Conservation (phyloP, 2,888 invertebrate species). For the Argyresthia goedartella region DNA sequence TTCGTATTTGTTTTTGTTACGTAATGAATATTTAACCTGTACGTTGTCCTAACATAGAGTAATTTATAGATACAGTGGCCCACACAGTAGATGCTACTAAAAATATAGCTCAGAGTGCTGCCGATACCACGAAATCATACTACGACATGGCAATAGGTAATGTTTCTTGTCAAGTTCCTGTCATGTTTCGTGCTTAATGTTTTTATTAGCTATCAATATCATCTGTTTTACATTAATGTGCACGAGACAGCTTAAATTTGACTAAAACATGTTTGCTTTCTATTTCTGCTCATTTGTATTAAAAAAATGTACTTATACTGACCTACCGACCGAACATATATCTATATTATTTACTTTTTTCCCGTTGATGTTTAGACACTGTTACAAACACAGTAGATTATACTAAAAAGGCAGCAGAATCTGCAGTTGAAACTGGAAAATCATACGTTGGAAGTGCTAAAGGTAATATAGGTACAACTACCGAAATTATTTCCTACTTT, state of each 20-base stretch:
- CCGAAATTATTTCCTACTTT: neutral
- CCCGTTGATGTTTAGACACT: slow-evolving; percentile 1
- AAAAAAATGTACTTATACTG: neutral
- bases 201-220: neutral
- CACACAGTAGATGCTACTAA: neutral
- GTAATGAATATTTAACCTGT: neutral
- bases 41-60: neutral
- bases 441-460: slow-evolving; percentile 24
- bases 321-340: no score
- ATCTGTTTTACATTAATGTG: no score
- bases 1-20: neutral
- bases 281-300: neutral
- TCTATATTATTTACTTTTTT: neutral
- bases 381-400: slow-evolving; percentile 35
- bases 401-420: slow-evolving; percentile 57
- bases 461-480: slow-evolving; percentile 20
- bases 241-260: no score
- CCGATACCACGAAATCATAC: neutral
- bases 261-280: neutral
- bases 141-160: neutral
- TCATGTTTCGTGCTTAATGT: neutral
- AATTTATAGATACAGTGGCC: neutral
- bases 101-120: neutral
- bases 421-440: slow-evolving; percentile 38
- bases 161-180: neutral